Base-by-base conservation (phyloP, 2,113 vertebrate genomes). In the Alouatta palliata region DNA sequence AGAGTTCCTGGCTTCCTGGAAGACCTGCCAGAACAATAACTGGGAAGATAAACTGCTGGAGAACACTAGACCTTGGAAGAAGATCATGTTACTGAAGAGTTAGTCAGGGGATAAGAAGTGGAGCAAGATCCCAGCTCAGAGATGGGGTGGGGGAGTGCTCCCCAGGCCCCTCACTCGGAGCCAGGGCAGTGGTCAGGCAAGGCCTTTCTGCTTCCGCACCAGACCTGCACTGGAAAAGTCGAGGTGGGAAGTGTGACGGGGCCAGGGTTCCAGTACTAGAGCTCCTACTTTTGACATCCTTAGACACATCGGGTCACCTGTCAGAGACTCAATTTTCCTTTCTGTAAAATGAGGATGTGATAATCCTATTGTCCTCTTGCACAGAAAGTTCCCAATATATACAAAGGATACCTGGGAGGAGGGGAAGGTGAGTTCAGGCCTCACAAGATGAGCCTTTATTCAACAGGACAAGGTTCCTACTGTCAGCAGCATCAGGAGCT, bases 21-120 rank as follows among this genome's bases (percentile, higher is more conserved):
- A 87, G 91, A 91, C 27, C 43, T 37, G 82, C 86, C 54, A 37
- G 37, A 90, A 88, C 85, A 68, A n/a, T 83, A 86, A 75, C 79
- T 3, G n/a, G 95, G 68, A 76, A 88, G 8, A 8, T 32, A 70
- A 37, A 71, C 76, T 3, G 54, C 79, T 64, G 49, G 80, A 85
- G 83, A 91, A 96, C 80, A 10, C 0, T 6, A 49, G 91, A 64
- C 61, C 86, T 8, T 37, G 6, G 92, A 79, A 9, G 91, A 58
- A 16, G 93, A 66, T 87, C 68, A 7, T 0, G 0, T 92, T 71
- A 56, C 94, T 9, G n/a, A 25, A 32, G 2, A 25, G 35, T 30
- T 5, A 25, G 32, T 12, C 5, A 30, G 13, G 27, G 13, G 25
- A 19, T 7, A 35, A 45, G 23, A 43, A 47, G 35, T 6, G 27